Conservation (phyloP, 92 coral and sea anemone genomes). For the Paragorgia papillata region DNA sequence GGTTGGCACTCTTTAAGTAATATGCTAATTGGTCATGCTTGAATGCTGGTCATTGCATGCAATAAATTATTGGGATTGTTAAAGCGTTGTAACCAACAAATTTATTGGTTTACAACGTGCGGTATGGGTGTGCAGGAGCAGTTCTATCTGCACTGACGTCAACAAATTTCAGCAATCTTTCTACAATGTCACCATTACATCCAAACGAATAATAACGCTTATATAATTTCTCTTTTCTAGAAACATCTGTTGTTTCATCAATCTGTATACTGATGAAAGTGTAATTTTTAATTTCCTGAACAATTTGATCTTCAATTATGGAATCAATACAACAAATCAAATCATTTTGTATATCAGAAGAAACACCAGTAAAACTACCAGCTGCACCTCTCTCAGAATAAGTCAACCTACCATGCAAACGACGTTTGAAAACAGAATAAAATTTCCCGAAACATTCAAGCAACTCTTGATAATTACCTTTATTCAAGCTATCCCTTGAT, state of each 20-base stretch:
- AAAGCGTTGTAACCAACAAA: too few species aligned
- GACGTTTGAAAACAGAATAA: too few species aligned
- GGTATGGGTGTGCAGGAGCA: too few species aligned
- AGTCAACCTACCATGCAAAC: too few species aligned
- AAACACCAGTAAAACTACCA: not conserved
- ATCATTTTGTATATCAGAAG: slow-evolving; percentile 13
- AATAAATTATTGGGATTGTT: too few species aligned
- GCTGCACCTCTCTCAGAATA: too few species aligned
- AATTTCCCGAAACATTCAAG: not conserved
- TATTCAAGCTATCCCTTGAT: not conserved
- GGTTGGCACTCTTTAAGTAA: too few species aligned
- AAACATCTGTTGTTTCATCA: slow-evolving; percentile 7
- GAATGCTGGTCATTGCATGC: too few species aligned
- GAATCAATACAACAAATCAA: slow-evolving; percentile 6
- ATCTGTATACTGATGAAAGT: not conserved
- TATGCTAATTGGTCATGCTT: too few species aligned
- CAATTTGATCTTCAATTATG: not conserved
- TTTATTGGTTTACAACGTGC: too few species aligned
- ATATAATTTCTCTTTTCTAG: not conserved
- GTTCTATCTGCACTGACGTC: too few species aligned
- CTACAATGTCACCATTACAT: not conserved
- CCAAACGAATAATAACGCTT: not conserved
- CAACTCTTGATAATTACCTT: not conserved
- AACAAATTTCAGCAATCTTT: not conserved
- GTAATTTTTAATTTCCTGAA: not conserved